Conservation (phyloP, 2,797 vertebrate species). For the Siniperca obscura region DNA sequence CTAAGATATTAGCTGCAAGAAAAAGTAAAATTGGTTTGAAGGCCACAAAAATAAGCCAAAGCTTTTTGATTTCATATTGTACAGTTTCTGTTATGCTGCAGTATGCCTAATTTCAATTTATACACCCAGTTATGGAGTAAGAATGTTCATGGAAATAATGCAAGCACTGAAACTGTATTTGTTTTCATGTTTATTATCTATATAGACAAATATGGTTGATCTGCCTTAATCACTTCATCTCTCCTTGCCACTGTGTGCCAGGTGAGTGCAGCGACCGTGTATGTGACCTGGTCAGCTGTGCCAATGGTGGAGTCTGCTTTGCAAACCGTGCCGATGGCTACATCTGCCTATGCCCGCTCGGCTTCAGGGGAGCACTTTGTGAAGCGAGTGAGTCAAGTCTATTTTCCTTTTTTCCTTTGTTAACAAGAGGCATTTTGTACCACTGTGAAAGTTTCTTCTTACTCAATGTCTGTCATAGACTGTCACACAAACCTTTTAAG, state of each 20-base stretch:
- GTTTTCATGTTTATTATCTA: not conserved
- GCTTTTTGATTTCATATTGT: not conserved
- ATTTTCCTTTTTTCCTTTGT: not conserved
- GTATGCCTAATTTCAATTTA: not conserved
- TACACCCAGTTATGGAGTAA: not conserved
- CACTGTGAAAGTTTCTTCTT: slow-evolving; percentile 1
- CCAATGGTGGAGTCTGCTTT: slow-evolving; percentile 90
- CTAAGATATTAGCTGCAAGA: not conserved
- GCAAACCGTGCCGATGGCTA: slow-evolving; percentile 89
- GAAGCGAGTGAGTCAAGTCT: slow-evolving; percentile 89
- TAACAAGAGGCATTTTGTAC: slow-evolving; percentile 13
- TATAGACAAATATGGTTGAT: not conserved
- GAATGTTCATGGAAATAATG: not conserved
- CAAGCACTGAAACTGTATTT: not conserved
- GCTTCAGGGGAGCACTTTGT: slow-evolving; percentile 92
- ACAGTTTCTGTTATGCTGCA: not conserved
- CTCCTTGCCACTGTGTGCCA: slow-evolving; percentile 64
- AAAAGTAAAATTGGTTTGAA: not conserved
- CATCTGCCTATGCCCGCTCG: slow-evolving; percentile 95
- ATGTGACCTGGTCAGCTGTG: slow-evolving; percentile 90
- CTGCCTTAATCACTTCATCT: not conserved
- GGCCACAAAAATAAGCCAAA: not conserved
- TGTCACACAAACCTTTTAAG: slow-evolving; percentile 47
- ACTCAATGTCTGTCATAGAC: slow-evolving; percentile 12
- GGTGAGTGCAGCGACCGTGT: slow-evolving; percentile 93